Conservation (phyloP, 2,888 invertebrate genomes). For the Ischnura elegans region DNA sequence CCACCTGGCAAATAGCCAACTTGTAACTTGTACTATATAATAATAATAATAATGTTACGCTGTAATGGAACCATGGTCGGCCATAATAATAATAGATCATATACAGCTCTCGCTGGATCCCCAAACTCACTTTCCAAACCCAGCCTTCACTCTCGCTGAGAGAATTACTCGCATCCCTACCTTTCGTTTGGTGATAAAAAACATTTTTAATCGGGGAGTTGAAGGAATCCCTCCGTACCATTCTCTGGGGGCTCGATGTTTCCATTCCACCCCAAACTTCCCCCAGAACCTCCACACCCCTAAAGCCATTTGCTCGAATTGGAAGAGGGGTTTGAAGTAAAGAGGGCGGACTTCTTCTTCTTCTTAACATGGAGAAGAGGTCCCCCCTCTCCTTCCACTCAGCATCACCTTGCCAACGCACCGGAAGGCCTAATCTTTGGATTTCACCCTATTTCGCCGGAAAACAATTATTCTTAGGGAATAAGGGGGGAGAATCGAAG, state of each 20-base stretch:
- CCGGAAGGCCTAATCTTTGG: background rate
- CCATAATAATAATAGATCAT: too few relatives aligned
- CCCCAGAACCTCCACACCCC: background rate
- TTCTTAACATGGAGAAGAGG: background rate
- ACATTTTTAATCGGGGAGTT: background rate
- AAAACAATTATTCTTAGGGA: conserved; percentile 17
- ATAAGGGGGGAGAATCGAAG: background rate
- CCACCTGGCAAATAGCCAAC: too few relatives aligned
- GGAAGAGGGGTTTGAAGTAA: background rate
- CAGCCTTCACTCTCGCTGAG: background rate
- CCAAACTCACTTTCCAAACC: background rate
- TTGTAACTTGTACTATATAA: too few relatives aligned
- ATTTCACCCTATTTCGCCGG: background rate
- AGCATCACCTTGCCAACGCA: background rate
- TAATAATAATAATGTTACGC: too few relatives aligned
- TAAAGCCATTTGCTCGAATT: background rate
- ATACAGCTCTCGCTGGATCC: background rate
- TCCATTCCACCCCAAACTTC: background rate
- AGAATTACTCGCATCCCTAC: background rate
- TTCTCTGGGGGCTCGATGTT: background rate
- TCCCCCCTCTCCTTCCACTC: background rate
- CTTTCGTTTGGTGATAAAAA: background rate
- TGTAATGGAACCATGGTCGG: too few relatives aligned
- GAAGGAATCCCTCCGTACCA: background rate
- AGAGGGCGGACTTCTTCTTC: background rate